Evolutionary conservation across 2,888 invertebrate genomes (phyloP).

Genomic region (Smittia aterrima): DNA sequence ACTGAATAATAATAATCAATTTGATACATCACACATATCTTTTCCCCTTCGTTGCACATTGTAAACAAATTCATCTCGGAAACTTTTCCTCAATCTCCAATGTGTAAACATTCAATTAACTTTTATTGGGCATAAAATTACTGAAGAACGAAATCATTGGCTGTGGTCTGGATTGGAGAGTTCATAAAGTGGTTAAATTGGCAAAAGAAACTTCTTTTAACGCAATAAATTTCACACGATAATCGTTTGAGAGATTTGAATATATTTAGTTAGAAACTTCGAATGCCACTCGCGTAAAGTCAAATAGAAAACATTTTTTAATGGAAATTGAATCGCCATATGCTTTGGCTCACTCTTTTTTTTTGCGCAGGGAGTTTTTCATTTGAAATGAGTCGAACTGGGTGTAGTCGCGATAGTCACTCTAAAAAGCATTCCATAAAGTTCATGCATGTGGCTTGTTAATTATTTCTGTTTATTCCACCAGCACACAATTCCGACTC

Average conservation of each 20-base stretch:
- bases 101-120: slow-evolving; percentile 18
- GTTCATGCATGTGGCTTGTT: slow-evolving; percentile 26
- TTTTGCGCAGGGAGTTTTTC: slow-evolving; percentile 12
- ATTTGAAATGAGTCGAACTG: neutral
- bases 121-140: slow-evolving; percentile 11
- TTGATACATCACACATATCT: slow-evolving; percentile 14
- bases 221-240: slow-evolving; percentile 7
- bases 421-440: slow-evolving; percentile 23
- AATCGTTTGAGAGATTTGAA: slow-evolving; percentile 1
- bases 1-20: slow-evolving; percentile 30
- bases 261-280: neutral
- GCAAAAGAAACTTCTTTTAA: neutral
- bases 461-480: slow-evolving; percentile 37
- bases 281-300: neutral
- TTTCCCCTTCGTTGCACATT: neutral
- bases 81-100: neutral
- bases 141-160: neutral
- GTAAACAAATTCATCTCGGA: neutral
- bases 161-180: neutral
- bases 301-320: slow-evolving; percentile 10
- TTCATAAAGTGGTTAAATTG: slow-evolving; percentile 13
- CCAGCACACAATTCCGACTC: slow-evolving; percentile 15
- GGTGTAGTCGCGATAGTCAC: slow-evolving; percentile 20
- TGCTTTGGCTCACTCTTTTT: neutral
- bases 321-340: slow-evolving; percentile 30